Conservation (phyloP, 2,888 invertebrate species). For the Ormyrus pomaceus region DNA sequence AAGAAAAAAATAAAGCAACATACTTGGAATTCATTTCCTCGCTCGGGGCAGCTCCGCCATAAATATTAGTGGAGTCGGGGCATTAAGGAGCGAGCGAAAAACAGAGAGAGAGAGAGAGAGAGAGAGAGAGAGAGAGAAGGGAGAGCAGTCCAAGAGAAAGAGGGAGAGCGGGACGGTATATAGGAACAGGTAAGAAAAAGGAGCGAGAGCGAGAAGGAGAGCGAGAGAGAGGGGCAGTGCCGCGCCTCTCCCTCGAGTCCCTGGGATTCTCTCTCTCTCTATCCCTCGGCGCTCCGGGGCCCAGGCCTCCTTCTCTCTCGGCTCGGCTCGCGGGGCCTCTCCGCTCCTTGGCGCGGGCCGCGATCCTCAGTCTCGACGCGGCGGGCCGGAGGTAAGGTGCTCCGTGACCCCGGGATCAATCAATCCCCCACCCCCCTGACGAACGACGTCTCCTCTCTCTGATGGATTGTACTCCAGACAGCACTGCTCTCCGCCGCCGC, state of each 20-base stretch:
- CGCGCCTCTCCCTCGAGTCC: constrained; percentile 6
- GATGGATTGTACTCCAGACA: not conserved
- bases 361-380: constrained; percentile 70
- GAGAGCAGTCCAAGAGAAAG: constrained; percentile 1
- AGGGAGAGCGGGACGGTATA: constrained; percentile 13
- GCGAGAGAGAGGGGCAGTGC: constrained; percentile 24
- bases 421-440: too few species aligned
- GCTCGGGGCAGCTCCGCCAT: too few species aligned
- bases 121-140: not conserved
- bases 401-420: constrained; percentile 70
- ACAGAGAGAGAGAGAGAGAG: not conserved
- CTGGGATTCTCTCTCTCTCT: constrained; percentile 34
- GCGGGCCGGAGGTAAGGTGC: constrained; percentile 74
- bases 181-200: constrained; percentile 4
- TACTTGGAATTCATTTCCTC: too few species aligned
- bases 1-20: too few species aligned
- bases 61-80: not conserved
- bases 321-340: constrained; percentile 7
- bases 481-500: not conserved
- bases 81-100: constrained; percentile 1
- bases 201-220: constrained; percentile 6
- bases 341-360: constrained; percentile 51
- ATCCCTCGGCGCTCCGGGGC: not conserved
- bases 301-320: constrained; percentile 51
- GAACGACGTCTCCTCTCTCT: not conserved